Evolutionary conservation across 2,113 vertebrate genomes (phyloP), one percentile per base, ranked within the genome.

Genomic region (Solea solea): DNA sequence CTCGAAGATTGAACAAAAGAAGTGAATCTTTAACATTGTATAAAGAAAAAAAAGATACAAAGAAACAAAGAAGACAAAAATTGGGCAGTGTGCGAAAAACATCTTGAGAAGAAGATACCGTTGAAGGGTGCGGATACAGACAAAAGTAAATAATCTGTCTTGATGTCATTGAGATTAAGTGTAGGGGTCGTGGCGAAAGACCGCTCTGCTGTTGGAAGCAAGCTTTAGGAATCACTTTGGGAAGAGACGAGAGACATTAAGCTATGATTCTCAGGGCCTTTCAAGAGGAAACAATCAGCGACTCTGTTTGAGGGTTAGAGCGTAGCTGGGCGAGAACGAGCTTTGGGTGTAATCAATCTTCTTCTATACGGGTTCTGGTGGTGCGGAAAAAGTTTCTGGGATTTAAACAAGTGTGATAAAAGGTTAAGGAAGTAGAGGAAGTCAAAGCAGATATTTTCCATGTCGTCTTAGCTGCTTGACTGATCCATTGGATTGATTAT

Each of bases 261-360:
- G 42, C 21, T 44, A 15, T 59, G 57, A 61, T 56, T 56, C 34
- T 48, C 34, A 54, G 13, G 2, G 45, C 28, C 42, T 28, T 42
- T 21, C 41, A 64, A 25, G 40, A 64, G 13, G 40, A 58, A 14
- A 67, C 39, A 63, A 69, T 64, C 51, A 61, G 50, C 1, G 5
- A 46, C 42, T 39, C 59, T 39, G 39, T 72, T 52, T 45, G 44
- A 62, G 51, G 51, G 41, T 67, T 34, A 54, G 56, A 54, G 10
- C 7, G 21, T 10, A 28, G 64, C 27, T 25, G 52, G 57, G 45
- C n/a, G 11, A 45, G 14, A 34, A n/a, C n/a, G n/a, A n/a, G n/a
- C n/a, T 6, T 44, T 15, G 12, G 39, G 14, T 34, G 34, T 50
- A 55, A 55, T 67, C 8, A 54, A n/a, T 55, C 39, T 45, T 57